Evolutionary conservation across 1,140 invertebrate genomes (phyloP).

Genomic region (Heliconius himera): DNA sequence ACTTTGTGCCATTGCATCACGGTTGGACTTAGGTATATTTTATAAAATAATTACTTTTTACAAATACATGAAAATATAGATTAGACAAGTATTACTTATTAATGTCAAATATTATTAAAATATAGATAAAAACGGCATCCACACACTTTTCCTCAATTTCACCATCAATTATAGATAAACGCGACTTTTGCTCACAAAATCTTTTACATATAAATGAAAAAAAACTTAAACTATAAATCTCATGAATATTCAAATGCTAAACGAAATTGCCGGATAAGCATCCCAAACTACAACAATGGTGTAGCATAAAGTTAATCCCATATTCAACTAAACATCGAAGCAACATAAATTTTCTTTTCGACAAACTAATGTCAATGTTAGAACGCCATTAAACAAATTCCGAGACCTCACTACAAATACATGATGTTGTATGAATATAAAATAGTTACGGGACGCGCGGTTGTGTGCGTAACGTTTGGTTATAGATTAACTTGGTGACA

Average conservation of each 20-base stretch:
- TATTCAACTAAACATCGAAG: slow-evolving; percentile 75
- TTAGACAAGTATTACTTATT: too few species aligned
- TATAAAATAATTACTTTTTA: too few species aligned
- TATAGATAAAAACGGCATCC: too few species aligned
- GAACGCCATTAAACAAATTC: slow-evolving; percentile 80
- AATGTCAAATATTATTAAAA: too few species aligned
- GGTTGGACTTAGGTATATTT: too few species aligned
- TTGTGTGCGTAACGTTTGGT: slow-evolving; percentile 47
- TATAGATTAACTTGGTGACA: slow-evolving; percentile 41
- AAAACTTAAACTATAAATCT: slow-evolving; percentile 39
- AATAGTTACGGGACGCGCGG: slow-evolving; percentile 46
- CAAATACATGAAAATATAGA: too few species aligned
- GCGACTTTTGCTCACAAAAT: neutral
- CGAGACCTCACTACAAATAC: slow-evolving; percentile 59
- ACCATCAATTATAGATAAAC: neutral
- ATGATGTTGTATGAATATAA: slow-evolving; percentile 55
- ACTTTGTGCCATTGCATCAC: too few species aligned
- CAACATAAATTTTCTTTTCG: slow-evolving; percentile 77
- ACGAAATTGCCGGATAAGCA: slow-evolving; percentile 47
- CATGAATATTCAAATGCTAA: slow-evolving; percentile 46
- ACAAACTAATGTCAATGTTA: slow-evolving; percentile 81
- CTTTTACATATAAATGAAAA: neutral
- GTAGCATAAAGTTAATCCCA: slow-evolving; percentile 73
- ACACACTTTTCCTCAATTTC: too few species aligned
- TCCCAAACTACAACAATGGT: slow-evolving; percentile 66